These are phyloP conservation scores for Hydropsyche betteni DNA, from an alignment of 2,888 invertebrate genomes.

Conservation along the genomic window DNA sequence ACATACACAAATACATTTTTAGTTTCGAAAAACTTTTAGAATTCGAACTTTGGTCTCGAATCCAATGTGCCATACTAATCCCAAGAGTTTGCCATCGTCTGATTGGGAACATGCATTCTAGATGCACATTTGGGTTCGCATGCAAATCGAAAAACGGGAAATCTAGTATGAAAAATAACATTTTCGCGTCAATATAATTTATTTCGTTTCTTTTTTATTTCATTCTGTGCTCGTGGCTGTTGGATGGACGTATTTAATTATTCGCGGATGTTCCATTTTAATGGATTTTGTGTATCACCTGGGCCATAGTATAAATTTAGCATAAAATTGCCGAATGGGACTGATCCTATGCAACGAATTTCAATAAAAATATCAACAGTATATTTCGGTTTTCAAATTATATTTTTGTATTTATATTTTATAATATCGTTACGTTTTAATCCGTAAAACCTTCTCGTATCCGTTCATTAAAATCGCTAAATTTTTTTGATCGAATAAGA, in stretches of 20 bases:
- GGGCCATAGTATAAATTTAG: not conserved
- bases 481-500: not conserved
- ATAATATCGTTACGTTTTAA: no score
- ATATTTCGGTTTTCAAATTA: no score
- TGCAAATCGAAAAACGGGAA: slow-evolving; percentile 6
- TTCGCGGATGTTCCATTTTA: slow-evolving; percentile 9
- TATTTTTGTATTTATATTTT: no score
- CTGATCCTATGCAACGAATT: no score
- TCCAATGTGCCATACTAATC: not conserved
- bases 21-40: not conserved
- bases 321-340: no score
- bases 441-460: not conserved
- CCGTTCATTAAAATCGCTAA: not conserved
- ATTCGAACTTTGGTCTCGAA: slow-evolving; percentile 9
- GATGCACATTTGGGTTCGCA: slow-evolving; percentile 6
- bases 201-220: not conserved
- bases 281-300: slow-evolving; percentile 35
- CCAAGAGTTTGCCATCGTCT: not conserved
- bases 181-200: not conserved
- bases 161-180: not conserved
- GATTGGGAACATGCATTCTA: not conserved
- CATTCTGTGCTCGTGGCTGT: not conserved
- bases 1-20: slow-evolving; percentile 4
- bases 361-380: no score
- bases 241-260: slow-evolving; percentile 21